Conservation (phyloP, 2,113 vertebrate genomes). For the Rynchops niger region DNA sequence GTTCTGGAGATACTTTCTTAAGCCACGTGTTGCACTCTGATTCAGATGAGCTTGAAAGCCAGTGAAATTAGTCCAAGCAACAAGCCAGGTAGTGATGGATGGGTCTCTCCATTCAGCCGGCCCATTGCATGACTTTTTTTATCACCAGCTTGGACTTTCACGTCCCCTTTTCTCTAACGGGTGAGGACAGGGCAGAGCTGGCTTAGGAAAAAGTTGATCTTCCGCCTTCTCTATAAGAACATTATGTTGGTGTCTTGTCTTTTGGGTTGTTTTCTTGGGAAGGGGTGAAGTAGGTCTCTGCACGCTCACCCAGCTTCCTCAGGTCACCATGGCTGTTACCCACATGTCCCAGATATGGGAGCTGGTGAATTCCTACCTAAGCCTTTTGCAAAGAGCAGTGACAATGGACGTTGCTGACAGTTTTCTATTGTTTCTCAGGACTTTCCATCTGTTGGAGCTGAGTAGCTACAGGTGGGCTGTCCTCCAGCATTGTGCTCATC, state of each 20-base stretch:
- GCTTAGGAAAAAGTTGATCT: neutral
- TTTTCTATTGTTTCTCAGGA: neutral
- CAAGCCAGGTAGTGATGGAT: accelerated
- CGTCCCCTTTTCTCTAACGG: neutral
- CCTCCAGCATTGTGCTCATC: neutral
- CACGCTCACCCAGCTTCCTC: too few species aligned
- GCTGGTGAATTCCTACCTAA: neutral
- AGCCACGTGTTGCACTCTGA: neutral
- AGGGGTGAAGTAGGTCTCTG: neutral
- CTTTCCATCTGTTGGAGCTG: neutral
- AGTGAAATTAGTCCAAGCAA: neutral
- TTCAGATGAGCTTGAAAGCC: neutral
- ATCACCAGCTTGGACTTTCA: neutral
- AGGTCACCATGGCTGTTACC: neutral
- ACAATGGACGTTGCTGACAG: neutral
- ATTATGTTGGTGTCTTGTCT: neutral
- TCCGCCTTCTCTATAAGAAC: neutral
- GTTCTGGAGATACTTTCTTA: neutral
- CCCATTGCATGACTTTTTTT: accelerated
- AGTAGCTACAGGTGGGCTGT: neutral
- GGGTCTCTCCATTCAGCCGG: accelerated
- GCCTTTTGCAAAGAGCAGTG: neutral
- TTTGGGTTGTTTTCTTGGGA: neutral
- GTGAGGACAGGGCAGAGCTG: neutral
- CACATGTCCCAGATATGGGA: accelerated